Conservation (phyloP, 2,113 vertebrate species). For the Cryptomyrus ogoouensis region DNA sequence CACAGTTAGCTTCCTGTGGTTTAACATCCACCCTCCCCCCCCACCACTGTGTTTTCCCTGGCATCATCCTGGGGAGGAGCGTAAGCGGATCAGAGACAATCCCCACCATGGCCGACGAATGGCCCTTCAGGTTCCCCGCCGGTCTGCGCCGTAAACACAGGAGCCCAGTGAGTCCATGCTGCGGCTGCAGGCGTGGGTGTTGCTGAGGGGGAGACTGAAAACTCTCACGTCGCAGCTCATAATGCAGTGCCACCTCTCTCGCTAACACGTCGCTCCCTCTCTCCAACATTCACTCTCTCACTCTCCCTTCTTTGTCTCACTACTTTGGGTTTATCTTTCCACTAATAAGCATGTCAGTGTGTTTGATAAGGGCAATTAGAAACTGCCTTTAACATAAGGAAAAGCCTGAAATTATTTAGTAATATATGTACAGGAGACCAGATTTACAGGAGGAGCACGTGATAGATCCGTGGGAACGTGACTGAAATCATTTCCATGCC, state of each 20-base stretch:
- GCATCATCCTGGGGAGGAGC: background rate
- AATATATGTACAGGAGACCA: slow-evolving; percentile 16
- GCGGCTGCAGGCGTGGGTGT: background rate
- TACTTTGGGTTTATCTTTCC: background rate
- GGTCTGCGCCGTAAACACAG: background rate
- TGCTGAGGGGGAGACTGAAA: background rate
- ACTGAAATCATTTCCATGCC: background rate
- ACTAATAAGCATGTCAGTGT: slow-evolving; percentile 38
- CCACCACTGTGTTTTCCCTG: background rate
- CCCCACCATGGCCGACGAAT: background rate
- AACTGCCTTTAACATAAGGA: slow-evolving; percentile 41
- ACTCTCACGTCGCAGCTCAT: background rate
- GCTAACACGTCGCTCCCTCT: background rate
- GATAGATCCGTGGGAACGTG: background rate
- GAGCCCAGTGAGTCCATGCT: background rate
- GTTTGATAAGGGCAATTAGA: slow-evolving; percentile 47
- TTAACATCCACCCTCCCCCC: background rate
- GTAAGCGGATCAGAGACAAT: background rate
- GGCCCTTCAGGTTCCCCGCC: background rate
- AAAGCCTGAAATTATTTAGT: slow-evolving; percentile 31
- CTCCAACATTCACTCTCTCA: background rate
- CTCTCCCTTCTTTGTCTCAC: background rate
- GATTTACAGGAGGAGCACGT: background rate
- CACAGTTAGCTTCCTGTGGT: background rate
- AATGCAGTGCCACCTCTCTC: background rate